Evolutionary conservation across 2,888 invertebrate genomes (phyloP).

Genomic region (Eupithecia pulchellata): DNA sequence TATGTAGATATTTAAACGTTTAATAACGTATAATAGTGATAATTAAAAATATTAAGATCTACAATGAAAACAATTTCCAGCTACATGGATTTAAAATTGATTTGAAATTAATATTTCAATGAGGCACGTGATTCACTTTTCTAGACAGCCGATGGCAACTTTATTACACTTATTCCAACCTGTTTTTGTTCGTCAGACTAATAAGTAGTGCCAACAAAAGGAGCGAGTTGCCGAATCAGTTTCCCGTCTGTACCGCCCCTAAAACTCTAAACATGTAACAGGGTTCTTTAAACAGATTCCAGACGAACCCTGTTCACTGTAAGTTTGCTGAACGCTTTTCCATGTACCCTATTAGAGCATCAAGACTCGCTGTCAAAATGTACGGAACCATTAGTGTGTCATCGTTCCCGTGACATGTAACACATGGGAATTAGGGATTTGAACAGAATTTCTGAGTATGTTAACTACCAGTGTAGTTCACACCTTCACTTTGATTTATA

Average conservation of each 20-base stretch:
- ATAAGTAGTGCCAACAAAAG: not conserved
- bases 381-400: constrained; percentile 34
- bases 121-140: not conserved
- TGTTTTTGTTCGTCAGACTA: not conserved
- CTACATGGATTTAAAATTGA: not conserved
- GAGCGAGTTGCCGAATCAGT: not conserved
- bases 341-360: constrained; percentile 76
- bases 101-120: not conserved
- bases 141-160: not conserved
- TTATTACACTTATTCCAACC: not conserved
- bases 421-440: constrained; percentile 10
- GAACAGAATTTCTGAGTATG: constrained; percentile 1
- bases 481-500: not conserved
- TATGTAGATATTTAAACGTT: too few species aligned
- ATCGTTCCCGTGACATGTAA: constrained; percentile 17
- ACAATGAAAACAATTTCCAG: not conserved
- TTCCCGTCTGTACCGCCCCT: constrained; percentile 31
- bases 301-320: constrained; percentile 59
- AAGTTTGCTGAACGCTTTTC: constrained; percentile 78
- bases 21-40: not conserved
- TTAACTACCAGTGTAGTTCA: not conserved
- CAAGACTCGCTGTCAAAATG: constrained; percentile 53
- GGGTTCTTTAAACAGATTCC: constrained; percentile 72
- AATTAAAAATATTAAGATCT: not conserved
- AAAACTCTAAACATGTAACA: constrained; percentile 66